Conservation (phyloP, 2,113 vertebrate genomes). For the Anas platyrhynchos region DNA sequence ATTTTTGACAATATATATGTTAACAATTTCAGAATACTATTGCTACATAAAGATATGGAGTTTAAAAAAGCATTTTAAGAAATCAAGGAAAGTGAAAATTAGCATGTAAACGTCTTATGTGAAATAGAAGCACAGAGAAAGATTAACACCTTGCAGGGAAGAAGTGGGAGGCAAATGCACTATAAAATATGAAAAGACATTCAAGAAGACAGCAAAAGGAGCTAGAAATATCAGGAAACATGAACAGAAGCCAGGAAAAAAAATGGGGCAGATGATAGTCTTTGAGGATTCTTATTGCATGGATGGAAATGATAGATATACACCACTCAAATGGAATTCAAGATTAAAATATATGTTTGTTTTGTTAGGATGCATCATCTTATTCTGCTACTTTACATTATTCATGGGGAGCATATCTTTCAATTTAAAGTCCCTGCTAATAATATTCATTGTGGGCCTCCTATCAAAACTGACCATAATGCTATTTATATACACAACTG, state of each 20-base stretch:
- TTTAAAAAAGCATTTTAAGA: neutral
- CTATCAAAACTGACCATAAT: neutral
- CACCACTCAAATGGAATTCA: neutral
- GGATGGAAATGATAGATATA: neutral
- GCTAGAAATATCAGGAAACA: neutral
- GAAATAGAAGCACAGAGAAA: neutral
- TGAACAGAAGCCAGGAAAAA: neutral
- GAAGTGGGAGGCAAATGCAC: conserved; percentile 22
- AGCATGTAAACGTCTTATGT: neutral
- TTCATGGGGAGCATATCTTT: neutral
- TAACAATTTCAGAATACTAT: neutral
- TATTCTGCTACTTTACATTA: neutral
- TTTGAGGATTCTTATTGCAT: neutral
- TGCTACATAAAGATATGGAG: neutral
- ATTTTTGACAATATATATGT: neutral
- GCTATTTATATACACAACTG: neutral
- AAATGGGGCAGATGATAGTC: neutral
- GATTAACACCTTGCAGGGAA: conserved; percentile 45
- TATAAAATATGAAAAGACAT: neutral
- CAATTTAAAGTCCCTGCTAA: neutral
- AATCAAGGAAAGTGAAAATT: conserved; percentile 16
- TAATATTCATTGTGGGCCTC: neutral
- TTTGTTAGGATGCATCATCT: neutral
- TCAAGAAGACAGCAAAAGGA: neutral
- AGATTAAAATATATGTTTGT: neutral